phyloP scores from a whole-genome alignment of 2,797 vertebrate species.

The Lophotriccus pileatus region DNA sequence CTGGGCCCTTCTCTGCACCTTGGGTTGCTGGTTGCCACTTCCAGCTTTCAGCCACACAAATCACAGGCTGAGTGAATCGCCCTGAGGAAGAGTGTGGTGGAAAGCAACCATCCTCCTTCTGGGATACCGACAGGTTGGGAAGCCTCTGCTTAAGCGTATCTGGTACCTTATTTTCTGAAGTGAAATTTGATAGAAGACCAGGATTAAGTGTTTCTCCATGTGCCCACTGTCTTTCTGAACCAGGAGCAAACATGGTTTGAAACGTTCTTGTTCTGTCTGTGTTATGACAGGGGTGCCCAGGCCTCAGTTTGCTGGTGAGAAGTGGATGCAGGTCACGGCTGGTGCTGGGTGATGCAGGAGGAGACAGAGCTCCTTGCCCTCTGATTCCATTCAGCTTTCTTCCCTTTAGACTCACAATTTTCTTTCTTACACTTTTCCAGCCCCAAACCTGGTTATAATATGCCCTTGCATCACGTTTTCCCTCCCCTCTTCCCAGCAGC shows the following conservation, averaged over 20 bases:
- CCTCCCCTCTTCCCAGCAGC: neutral
- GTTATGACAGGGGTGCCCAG: neutral
- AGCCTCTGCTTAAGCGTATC: neutral
- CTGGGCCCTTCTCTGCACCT: neutral
- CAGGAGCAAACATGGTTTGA: neutral
- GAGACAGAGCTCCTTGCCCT: neutral
- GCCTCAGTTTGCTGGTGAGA: neutral
- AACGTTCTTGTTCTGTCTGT: neutral
- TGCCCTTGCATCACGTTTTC: neutral
- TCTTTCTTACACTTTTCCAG: neutral
- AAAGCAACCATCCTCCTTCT: neutral
- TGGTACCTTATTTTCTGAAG: neutral
- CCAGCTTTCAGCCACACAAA: neutral
- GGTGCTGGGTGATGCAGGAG: neutral
- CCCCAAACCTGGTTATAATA: neutral
- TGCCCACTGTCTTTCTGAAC: neutral
- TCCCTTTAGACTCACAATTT: neutral
- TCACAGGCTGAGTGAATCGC: neutral
- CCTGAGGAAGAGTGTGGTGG: neutral
- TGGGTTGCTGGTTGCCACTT: neutral
- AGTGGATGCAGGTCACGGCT: neutral
- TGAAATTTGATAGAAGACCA: neutral
- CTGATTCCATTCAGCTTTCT: neutral
- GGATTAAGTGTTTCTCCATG: neutral
- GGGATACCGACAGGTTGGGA: neutral